Conservation (phyloP, 2,113 vertebrate genomes). For the Nothoprocta pentlandii region DNA sequence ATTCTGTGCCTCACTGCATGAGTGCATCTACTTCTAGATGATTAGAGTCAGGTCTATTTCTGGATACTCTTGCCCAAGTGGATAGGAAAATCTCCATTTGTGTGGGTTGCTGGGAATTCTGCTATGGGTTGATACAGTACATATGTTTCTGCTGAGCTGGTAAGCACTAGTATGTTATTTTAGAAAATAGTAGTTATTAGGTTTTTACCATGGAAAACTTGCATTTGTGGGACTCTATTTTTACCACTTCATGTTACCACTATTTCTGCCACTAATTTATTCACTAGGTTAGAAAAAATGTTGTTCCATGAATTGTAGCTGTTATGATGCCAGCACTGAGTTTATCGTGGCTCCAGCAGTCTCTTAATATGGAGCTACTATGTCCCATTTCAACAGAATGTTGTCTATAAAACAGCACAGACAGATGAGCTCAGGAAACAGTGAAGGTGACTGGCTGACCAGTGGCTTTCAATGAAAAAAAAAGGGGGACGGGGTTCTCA, state of each 20-base stretch:
- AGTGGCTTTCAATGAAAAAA: background rate
- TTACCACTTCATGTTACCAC: constrained; percentile 11
- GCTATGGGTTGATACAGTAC: background rate
- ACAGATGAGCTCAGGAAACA: constrained; percentile 1
- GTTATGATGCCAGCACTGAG: constrained; percentile 17
- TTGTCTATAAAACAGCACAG: background rate
- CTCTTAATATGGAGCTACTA: background rate
- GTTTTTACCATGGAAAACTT: constrained; percentile 27
- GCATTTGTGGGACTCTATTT: constrained; percentile 31
- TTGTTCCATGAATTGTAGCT: background rate
- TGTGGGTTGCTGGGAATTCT: background rate
- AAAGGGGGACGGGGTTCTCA: background rate
- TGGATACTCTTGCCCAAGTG: background rate
- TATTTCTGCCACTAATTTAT: constrained; percentile 40
- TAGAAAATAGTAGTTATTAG: constrained; percentile 34
- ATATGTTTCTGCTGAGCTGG: constrained; percentile 24
- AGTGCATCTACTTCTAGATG: rapidly evolving
- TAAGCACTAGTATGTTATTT: constrained; percentile 16
- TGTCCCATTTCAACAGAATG: background rate
- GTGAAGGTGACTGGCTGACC: background rate
- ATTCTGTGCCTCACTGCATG: rapidly evolving
- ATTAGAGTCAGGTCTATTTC: background rate
- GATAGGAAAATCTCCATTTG: background rate
- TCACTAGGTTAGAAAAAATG: background rate
- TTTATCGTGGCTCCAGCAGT: background rate